Percentiles rank a stretch among this genome's conserved stretches.
Evolutionary conservation across 2,888 invertebrate genomes (phyloP).

Genomic region (Halocaridina rubra): DNA sequence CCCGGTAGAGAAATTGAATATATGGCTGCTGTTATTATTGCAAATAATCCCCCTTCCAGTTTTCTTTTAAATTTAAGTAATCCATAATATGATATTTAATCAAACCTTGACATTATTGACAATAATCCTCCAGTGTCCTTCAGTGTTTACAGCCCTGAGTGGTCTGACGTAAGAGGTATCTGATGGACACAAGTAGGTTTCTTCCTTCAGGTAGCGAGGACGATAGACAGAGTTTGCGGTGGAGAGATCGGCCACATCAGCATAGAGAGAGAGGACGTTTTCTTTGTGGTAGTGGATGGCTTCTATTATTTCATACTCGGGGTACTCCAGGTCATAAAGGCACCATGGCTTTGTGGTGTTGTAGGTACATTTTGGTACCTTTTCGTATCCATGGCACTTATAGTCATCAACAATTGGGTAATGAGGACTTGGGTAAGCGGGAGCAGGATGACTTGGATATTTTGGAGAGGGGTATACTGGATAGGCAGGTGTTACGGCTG

Average conservation of each 20-base stretch:
- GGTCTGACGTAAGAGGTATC: constrained; percentile 64
- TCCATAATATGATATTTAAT: too few relatives aligned
- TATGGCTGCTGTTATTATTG: too few relatives aligned
- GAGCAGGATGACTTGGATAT: too few relatives aligned
- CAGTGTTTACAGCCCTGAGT: constrained; percentile 64
- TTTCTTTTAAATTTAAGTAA: too few relatives aligned
- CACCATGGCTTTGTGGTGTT: constrained; percentile 61
- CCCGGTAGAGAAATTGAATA: too few relatives aligned
- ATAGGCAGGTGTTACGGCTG: neutral
- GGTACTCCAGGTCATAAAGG: constrained; percentile 50
- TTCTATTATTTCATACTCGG: constrained; percentile 47
- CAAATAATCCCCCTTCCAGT: too few relatives aligned
- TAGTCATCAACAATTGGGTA: neutral
- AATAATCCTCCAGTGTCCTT: constrained; percentile 65
- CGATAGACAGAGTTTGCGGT: constrained; percentile 64
- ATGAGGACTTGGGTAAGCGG: neutral
- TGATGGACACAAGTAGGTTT: constrained; percentile 65
- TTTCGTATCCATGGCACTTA: constrained; percentile 36
- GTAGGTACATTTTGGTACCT: constrained; percentile 61
- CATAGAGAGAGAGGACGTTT: constrained; percentile 57
- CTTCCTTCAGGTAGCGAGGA: constrained; percentile 32
- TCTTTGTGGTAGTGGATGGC: constrained; percentile 49
- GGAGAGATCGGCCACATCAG: constrained; percentile 62
- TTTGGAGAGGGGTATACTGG: neutral
- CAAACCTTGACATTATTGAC: constrained; percentile 64